phyloP scores from a whole-genome alignment of 2,888 invertebrate species.

The Bugulina stolonifera region DNA sequence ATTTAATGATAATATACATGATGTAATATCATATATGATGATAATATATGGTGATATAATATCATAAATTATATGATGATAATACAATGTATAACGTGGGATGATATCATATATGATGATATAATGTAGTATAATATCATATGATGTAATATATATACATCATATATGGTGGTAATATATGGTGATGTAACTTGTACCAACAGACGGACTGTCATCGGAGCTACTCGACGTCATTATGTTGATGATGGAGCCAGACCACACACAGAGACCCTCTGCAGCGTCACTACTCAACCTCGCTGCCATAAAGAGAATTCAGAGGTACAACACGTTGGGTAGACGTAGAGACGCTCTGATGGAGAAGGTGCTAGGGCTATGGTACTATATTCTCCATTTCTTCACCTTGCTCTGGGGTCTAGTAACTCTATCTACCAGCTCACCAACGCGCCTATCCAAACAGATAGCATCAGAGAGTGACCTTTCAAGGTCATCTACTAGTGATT shows the following conservation, averaged over 20 bases:
- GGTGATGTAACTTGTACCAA: slow-evolving; percentile 24
- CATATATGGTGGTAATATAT: too few relatives aligned
- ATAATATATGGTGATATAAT: too few relatives aligned
- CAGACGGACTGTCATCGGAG: slow-evolving; percentile 55
- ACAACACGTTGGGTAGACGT: background rate
- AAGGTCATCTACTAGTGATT: background rate
- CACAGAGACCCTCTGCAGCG: slow-evolving; percentile 57
- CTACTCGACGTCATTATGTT: slow-evolving; percentile 57
- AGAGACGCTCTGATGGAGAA: background rate
- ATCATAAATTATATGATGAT: too few relatives aligned
- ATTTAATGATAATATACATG: too few relatives aligned
- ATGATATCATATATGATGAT: too few relatives aligned
- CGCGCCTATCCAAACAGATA: background rate
- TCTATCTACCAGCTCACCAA: too few relatives aligned
- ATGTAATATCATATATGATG: too few relatives aligned
- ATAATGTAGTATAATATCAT: too few relatives aligned
- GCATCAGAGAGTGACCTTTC: background rate
- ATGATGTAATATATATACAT: too few relatives aligned
- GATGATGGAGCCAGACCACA: slow-evolving; percentile 60
- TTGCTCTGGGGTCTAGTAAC: background rate
- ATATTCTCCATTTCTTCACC: background rate
- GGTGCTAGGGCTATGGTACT: background rate
- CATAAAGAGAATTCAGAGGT: slow-evolving; percentile 40
- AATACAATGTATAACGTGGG: too few relatives aligned
- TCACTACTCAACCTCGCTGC: slow-evolving; percentile 55